Conservation (phyloP, 1,140 invertebrate genomes). For the Hypothenemus hampei region DNA sequence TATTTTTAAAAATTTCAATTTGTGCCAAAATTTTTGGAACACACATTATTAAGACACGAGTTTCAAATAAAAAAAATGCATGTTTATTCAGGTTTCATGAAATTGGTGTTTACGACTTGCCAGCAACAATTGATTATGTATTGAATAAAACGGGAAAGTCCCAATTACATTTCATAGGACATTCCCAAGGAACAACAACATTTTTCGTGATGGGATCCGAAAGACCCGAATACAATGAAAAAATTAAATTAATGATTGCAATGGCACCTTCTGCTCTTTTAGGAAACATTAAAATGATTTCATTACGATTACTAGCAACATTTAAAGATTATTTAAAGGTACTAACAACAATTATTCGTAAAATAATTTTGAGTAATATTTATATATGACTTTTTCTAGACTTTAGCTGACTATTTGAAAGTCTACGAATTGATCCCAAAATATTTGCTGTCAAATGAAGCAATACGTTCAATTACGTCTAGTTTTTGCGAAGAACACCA, state of each 20-base stretch:
- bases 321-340: conserved; percentile 15
- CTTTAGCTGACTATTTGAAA: conserved; percentile 4
- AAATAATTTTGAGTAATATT: not conserved
- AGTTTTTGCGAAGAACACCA: conserved; percentile 9
- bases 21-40: too few relatives aligned
- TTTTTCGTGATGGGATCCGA: conserved; percentile 51
- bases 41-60: not conserved
- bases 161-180: conserved; percentile 50
- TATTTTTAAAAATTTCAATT: too few relatives aligned
- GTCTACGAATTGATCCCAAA: conserved; percentile 18
- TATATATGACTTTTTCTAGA: conserved; percentile 2
- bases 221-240: conserved; percentile 58
- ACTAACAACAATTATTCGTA: not conserved
- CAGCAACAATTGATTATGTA: conserved; percentile 64
- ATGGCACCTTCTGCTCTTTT: conserved; percentile 64
- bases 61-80: not conserved
- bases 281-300: conserved; percentile 42
- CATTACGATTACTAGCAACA: conserved; percentile 8
- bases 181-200: conserved; percentile 55
- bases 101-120: conserved; percentile 65
- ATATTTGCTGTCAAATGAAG: conserved; percentile 16
- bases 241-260: conserved; percentile 60
- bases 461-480: not conserved
- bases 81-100: conserved; percentile 58
- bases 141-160: conserved; percentile 51